A percentile compares a stretch with the other conserved stretches of the same genome.
Conservation (phyloP, 2,888 invertebrate genomes). For the Cephus pulcher region DNA sequence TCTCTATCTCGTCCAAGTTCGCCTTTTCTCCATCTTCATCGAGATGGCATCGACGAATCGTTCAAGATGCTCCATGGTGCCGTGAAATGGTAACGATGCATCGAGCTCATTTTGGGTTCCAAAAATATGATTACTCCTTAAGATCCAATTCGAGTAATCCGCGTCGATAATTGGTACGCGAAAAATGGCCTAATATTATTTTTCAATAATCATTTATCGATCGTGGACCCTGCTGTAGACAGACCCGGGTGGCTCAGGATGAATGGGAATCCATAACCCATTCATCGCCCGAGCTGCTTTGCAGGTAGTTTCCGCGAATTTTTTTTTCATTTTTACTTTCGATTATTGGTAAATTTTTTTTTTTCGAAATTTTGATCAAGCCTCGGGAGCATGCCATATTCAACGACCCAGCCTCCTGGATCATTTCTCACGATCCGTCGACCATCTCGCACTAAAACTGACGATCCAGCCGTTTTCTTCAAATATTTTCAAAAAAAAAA, state of each 20-base stretch:
- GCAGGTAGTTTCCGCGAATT: background rate
- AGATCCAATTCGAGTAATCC: background rate
- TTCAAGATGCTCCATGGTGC: background rate
- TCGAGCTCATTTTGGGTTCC: background rate
- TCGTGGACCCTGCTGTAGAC: background rate
- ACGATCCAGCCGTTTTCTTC: background rate
- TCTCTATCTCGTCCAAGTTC: background rate
- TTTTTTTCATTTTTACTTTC: background rate
- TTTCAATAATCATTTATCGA: background rate
- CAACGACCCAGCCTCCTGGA: slow-evolving; percentile 24
- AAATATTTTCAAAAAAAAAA: background rate
- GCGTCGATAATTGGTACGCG: background rate
- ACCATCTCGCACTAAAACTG: background rate
- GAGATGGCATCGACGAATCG: background rate
- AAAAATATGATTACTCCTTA: background rate
- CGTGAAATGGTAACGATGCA: background rate
- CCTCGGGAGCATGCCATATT: slow-evolving; percentile 8
- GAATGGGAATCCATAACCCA: slow-evolving; percentile 1
- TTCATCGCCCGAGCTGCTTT: slow-evolving; percentile 20
- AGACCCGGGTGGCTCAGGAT: slow-evolving; percentile 25
- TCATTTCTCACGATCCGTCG: background rate
- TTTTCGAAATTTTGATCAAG: background rate
- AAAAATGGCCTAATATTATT: background rate
- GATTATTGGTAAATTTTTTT: background rate
- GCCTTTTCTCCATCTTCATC: background rate